These are phyloP conservation scores for Lutjanus argentimaculatus DNA, from an alignment of 2,797 vertebrate species.

Conservation along the genomic window DNA sequence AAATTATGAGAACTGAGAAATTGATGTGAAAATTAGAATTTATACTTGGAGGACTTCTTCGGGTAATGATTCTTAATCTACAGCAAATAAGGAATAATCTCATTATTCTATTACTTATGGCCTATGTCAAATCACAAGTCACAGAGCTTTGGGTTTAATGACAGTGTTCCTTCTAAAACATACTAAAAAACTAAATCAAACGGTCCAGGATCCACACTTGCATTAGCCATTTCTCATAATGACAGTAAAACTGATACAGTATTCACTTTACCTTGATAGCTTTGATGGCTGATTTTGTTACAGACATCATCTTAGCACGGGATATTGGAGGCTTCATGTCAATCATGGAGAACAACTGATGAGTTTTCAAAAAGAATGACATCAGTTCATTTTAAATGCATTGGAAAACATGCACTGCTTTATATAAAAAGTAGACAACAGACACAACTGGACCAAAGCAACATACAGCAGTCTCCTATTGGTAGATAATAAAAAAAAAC, in stretches of 20 bases:
- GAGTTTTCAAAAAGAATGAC: background rate
- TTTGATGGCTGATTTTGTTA: constrained; percentile 99
- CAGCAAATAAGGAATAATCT: background rate
- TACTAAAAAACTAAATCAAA: background rate
- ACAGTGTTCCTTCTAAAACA: background rate
- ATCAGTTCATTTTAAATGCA: background rate
- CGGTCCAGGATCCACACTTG: background rate
- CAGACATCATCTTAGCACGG: constrained; percentile 98
- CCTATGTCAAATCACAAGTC: background rate
- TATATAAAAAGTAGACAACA: background rate
- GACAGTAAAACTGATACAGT: background rate
- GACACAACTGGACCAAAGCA: background rate
- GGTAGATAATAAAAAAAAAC: background rate
- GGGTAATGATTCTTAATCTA: background rate
- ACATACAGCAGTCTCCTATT: background rate
- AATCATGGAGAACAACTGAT: constrained; percentile 96
- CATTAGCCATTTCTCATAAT: background rate
- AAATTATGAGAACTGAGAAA: background rate
- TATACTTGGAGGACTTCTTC: background rate
- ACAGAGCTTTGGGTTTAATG: background rate
- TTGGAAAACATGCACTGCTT: background rate
- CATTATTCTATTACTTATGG: background rate
- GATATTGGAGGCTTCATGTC: constrained; percentile 99
- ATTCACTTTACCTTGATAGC: constrained; percentile 93
- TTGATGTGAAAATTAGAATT: background rate